A percentile compares a stretch with the other conserved stretches of the same genome.
Conservation (phyloP, 2,797 vertebrate genomes). For the Bucorvus abyssinicus region DNA sequence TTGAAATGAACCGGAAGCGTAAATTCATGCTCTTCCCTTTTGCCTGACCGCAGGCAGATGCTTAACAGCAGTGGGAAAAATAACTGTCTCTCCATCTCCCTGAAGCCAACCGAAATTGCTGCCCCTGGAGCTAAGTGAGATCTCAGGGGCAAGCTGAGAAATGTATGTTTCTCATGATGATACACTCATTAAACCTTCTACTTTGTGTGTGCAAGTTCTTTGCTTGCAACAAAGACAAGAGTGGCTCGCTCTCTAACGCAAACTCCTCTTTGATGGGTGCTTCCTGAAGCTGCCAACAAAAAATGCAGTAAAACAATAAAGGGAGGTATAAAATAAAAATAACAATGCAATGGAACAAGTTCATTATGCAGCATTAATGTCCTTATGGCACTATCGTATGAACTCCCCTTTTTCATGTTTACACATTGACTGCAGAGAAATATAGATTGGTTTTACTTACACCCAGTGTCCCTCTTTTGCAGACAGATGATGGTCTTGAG, state of each 20-base stretch:
- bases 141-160: background rate
- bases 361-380: background rate
- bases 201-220: background rate
- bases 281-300: conserved; percentile 17
- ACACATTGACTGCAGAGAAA: background rate
- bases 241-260: background rate
- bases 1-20: background rate
- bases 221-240: background rate
- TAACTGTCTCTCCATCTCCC: background rate
- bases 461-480: background rate
- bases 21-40: background rate
- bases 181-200: background rate
- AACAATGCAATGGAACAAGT: background rate
- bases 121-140: background rate
- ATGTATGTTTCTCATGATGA: background rate
- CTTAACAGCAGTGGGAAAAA: background rate
- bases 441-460: background rate
- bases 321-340: conserved; percentile 13
- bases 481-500: background rate
- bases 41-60: background rate
- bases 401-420: background rate
- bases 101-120: background rate
- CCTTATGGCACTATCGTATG: background rate
- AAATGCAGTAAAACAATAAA: background rate
- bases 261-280: background rate